Base-by-base conservation (phyloP, 1,140 invertebrate genomes). In the Bacillus rossius region DNA sequence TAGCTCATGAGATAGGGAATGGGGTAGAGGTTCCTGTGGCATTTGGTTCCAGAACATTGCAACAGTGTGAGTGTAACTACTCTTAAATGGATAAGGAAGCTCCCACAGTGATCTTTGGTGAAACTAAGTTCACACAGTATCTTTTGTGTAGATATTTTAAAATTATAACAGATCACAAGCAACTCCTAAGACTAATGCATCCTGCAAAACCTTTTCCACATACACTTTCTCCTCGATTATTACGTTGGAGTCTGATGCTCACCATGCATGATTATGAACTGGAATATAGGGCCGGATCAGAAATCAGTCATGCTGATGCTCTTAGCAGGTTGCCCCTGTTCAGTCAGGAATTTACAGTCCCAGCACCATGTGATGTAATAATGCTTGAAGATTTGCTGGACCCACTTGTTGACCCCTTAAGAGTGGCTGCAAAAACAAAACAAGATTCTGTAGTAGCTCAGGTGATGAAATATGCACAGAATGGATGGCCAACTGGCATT, bases 131-230 rank as follows among this genome's bases (percentile, higher is more conserved):
- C n/a, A n/a, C n/a, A n/a, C n/a, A n/a, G n/a, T n/a, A n/a, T n/a
- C n/a, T n/a, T n/a, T n/a, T n/a, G n/a, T n/a, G n/a, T n/a, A n/a
- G n/a, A n/a, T n/a, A n/a, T n/a, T n/a, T n/a, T n/a, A n/a, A n/a
- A n/a, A n/a, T n/a, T n/a, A n/a, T n/a, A n/a, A n/a, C n/a, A 25
- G 75, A 76, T 58, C 71, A 77, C 41, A 67, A 73, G 59, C 69
- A 72, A 3, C 55, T 76, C 17, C 17, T 65, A 34, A 57, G 54
- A 22, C 66, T 73, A 14, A 65, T 72, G 14, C 37, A 62, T 7
- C 60, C 65, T 13, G 48, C 20, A 8, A 61, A 60, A 34, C 60
- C 50, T 20, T 45, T 68, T 8, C 67, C 71, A 22, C 34, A 61
- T 48, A 40, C 73, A 55, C 61, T 71, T 41, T 58, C 68, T 16